phyloP scores from a whole-genome alignment of 2,113 vertebrate genomes.

The Paramisgurnus dabryanus region DNA sequence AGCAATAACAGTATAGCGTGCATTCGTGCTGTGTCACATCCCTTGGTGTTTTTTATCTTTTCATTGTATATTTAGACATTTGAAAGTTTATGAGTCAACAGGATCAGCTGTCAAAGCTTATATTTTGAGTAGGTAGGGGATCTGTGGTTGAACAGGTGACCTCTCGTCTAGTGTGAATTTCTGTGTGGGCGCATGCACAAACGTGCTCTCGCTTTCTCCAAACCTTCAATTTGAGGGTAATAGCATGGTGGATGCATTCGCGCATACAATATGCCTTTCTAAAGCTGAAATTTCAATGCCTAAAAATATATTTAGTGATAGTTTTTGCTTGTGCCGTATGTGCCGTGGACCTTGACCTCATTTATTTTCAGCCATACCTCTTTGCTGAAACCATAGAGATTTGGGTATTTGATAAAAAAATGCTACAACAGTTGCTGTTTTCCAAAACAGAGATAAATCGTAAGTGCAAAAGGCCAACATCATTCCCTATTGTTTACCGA shows the following conservation, averaged over 20 bases:
- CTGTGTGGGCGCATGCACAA: not conserved
- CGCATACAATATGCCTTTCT: not conserved
- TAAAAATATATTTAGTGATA: not conserved
- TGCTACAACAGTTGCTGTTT: not conserved
- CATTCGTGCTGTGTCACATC: not conserved
- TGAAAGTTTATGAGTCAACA: conserved; percentile 12
- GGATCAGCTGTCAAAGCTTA: conserved; percentile 1
- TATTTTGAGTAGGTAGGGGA: conserved; percentile 11
- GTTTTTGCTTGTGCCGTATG: not conserved
- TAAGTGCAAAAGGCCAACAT: conserved; percentile 34
- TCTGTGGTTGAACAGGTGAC: conserved; percentile 14
- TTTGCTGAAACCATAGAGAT: conserved; percentile 22
- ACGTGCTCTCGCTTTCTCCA: conserved; percentile 1
- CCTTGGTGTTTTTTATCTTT: not conserved
- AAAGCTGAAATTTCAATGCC: not conserved
- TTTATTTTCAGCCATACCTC: conserved; percentile 16
- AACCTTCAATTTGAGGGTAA: not conserved
- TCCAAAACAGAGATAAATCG: conserved; percentile 13
- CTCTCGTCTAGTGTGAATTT: conserved; percentile 1
- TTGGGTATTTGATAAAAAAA: conserved; percentile 23
- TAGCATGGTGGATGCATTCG: not conserved
- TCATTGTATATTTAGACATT: not conserved
- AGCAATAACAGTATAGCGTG: not conserved
- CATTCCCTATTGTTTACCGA: conserved; percentile 33
- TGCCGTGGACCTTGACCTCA: not conserved